phyloP scores from a whole-genome alignment of 1,140 invertebrate genomes.

The Zaprionus tsacasi region DNA sequence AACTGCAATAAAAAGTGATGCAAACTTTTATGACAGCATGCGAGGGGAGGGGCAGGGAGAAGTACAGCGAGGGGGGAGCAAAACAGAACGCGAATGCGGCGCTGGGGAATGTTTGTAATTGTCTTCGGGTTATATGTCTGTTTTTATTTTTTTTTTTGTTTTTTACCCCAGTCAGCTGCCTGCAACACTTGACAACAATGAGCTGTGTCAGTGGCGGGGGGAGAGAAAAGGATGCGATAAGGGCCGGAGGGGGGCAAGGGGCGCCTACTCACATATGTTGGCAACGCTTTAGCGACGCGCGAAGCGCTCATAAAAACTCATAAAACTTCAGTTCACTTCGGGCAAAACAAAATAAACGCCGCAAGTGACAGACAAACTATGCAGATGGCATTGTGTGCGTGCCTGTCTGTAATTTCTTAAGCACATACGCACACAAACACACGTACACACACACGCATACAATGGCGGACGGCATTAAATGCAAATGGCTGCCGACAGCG shows the following conservation, averaged over 20 bases:
- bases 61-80: slow-evolving; percentile 15
- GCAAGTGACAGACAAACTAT: slow-evolving; percentile 57
- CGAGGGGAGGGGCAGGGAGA: neutral
- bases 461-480: slow-evolving; percentile 15
- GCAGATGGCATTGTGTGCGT: slow-evolving; percentile 66
- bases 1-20: slow-evolving; percentile 77
- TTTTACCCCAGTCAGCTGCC: slow-evolving; percentile 28
- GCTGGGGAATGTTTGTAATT: slow-evolving; percentile 72
- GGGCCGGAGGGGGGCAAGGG: neutral
- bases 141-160: neutral
- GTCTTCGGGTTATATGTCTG: slow-evolving; percentile 33
- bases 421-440: slow-evolving; percentile 43
- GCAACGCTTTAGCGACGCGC: slow-evolving; percentile 32
- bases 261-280: slow-evolving; percentile 4
- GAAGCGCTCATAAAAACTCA: slow-evolving; percentile 69
- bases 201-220: neutral
- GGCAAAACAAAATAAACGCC: slow-evolving; percentile 47
- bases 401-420: slow-evolving; percentile 67
- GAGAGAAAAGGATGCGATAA: too few species aligned
- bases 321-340: slow-evolving; percentile 57
- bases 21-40: slow-evolving; percentile 56
- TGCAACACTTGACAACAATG: slow-evolving; percentile 42
- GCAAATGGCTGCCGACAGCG: slow-evolving; percentile 29
- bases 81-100: slow-evolving; percentile 55
- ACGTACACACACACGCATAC: slow-evolving; percentile 21